phyloP scores from a whole-genome alignment of 2,113 vertebrate species.

The Hippopotamus amphibius region DNA sequence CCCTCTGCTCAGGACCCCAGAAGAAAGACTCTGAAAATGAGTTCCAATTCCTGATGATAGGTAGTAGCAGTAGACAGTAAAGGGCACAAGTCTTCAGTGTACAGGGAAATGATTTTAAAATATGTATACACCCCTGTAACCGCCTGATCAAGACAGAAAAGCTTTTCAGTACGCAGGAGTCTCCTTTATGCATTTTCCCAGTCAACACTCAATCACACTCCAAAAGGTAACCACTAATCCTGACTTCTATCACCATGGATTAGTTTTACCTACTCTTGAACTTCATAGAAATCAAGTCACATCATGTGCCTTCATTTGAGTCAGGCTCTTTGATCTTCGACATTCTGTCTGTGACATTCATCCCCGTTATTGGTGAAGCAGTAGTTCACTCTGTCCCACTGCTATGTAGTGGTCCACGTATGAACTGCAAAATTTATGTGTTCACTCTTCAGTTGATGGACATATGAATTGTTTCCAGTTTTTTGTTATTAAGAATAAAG shows the following conservation, averaged over 20 bases:
- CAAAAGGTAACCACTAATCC: background rate
- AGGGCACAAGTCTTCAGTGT: background rate
- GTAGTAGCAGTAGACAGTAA: background rate
- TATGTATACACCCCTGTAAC: too few relatives aligned
- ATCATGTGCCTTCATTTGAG: background rate
- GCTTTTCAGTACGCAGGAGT: background rate
- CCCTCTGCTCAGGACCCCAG: background rate
- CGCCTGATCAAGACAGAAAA: background rate
- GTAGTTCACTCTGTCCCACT: background rate
- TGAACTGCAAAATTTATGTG: fast-evolving
- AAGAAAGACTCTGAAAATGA: background rate
- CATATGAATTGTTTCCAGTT: background rate
- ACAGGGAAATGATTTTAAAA: background rate
- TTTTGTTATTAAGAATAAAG: background rate
- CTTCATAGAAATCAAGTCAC: background rate
- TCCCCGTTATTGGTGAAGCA: background rate
- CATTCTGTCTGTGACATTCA: background rate
- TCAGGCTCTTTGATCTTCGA: background rate
- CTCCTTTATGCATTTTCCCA: background rate
- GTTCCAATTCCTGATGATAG: background rate
- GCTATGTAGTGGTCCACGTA: background rate
- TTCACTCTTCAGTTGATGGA: background rate
- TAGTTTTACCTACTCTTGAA: background rate
- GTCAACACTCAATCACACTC: too few relatives aligned
- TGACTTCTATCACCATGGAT: background rate